Base-by-base conservation (phyloP, 1,140 invertebrate genomes). In the Calliphora vicina region DNA sequence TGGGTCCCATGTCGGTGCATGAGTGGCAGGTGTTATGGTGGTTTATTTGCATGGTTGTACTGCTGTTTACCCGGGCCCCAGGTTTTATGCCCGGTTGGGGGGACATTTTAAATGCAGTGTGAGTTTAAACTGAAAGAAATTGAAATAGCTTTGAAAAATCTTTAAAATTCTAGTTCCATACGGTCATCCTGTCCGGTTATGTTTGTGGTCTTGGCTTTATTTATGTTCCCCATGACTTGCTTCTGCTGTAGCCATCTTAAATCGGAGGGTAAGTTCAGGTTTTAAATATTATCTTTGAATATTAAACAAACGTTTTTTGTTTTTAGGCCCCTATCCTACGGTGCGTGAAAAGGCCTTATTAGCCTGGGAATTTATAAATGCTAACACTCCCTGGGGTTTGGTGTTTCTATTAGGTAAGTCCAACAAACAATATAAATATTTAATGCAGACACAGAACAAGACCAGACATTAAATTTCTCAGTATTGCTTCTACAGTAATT, bases 1-100 rank as follows among this genome's bases (percentile, higher is more conserved):
- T 98, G 67, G 96, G 97, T 15, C 93, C 94, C 0, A 93, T 96
- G 87, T 94, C 93, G 26, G 97, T 95, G 92, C 96, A 97, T 83
- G 97, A 99, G 91, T 91, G 87, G 90, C 92, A 93, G 2, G 95
- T 97, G 0, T 93, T 94, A 1, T 57, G 93, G 3, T 89, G 97
- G 26, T 98, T 98, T 88, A 83, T 96, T 13, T 74, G 94, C 2
- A 93, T 97, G 3, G 93, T 98, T 9, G 73, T 95, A 29, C 89
- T 98, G 25, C 98, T 97, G 94, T 95, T 98, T 88, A 96, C 97
- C 87, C 93, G 96, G n/a, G 93, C 94, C 50, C 97, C 97, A 0
- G 95, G 87, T 4, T 85, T 90, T 35, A 13, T 85, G 3, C 10
- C n/a, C 0, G 88, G 88, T 13, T 90, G 88, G 88, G 84, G 27